Evolutionary conservation across 2,888 invertebrate species (phyloP), one percentile per base, ranked within the genome.

Genomic region (Sipunculus nudus): DNA sequence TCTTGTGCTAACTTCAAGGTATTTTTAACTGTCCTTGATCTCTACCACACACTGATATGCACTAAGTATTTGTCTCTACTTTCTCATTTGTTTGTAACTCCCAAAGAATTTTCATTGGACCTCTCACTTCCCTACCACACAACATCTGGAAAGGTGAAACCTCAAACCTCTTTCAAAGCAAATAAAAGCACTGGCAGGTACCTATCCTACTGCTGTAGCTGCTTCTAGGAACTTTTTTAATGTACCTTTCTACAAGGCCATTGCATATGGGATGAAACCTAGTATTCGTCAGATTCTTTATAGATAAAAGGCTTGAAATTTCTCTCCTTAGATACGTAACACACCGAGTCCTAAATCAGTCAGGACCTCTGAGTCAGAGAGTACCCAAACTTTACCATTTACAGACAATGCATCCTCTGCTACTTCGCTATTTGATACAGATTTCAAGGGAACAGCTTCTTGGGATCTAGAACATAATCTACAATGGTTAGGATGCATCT

Each of bases 261-360:
- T 64, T 61, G 13, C 57, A 29, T 40, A 45, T 28, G 5, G 58
- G 48, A 58, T 64, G 61, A 26, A 58, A 57, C 6, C 58, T 57
- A 2, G 46, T 54, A n/a, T 64, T 62, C 1, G 43, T 53, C 0
- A 61, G 16, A 16, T 58, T 52, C 23, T 60, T 55, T 10, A 70
- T 53, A 2, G 61, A 60, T 3, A 64, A 48, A n/a, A 67, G 29
- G 21, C 61, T 46, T 28, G 43, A 38, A 3, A 68, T 50, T 45
- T 64, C 58, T 13, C 32, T 29, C 58, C 68, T 63, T 23, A 68
- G 13, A 10, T 56, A 54, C 1, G 63, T 59, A n/a, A n/a, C n/a
- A n/a, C 2, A 57, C 60, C 49, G 71, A 72, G 46, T n/a, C n/a
- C n/a, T n/a, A n/a, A n/a, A n/a, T 21, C 70, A 23, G 50, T 52